Percentiles rank a stretch among this genome's conserved stretches.
phyloP scores from a whole-genome alignment of 2,797 vertebrate species.

The Nyctalus aviator region DNA sequence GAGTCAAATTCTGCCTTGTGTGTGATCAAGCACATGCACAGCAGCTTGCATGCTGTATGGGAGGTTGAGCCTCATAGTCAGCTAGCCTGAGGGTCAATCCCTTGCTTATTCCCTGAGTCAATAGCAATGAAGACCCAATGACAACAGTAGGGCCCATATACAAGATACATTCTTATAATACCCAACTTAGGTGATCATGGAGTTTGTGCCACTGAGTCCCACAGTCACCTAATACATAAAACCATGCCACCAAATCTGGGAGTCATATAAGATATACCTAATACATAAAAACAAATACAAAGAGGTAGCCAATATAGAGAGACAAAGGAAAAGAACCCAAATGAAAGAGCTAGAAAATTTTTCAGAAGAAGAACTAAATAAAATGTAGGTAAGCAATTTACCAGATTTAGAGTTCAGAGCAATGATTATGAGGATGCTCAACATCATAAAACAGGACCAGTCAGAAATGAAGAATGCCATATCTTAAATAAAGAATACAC shows the following conservation, averaged over 20 bases:
- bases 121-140: not conserved
- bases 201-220: not conserved
- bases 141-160: not conserved
- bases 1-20: not conserved
- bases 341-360: not conserved
- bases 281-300: not conserved
- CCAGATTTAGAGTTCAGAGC: not conserved
- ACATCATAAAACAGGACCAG: not conserved
- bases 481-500: not conserved
- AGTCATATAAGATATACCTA: not conserved
- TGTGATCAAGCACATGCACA: not conserved
- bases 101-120: not conserved
- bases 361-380: not conserved
- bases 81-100: not conserved
- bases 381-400: not conserved
- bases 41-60: rapidly evolving
- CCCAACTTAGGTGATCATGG: not conserved
- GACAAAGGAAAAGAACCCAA: not conserved
- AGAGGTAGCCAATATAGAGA: not conserved
- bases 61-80: not conserved
- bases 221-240: not conserved
- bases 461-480: not conserved
- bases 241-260: not conserved
- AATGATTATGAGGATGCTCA: not conserved
- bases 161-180: not conserved